phyloP scores from a whole-genome alignment of 1,140 invertebrate genomes.

The Leptonema lineaticorne region DNA sequence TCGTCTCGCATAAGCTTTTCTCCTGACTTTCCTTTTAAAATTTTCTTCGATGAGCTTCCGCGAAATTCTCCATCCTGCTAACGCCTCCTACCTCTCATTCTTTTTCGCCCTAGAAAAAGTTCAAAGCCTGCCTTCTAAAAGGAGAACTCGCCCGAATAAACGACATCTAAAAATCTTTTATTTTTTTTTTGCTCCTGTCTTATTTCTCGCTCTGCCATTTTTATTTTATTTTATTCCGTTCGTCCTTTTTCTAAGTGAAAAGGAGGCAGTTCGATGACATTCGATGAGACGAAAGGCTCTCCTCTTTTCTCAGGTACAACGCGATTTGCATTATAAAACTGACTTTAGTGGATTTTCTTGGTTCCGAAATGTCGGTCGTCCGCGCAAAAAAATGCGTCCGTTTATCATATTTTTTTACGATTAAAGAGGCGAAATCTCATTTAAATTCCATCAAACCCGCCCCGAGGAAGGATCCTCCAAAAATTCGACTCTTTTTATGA shows the following conservation, averaged over 20 bases:
- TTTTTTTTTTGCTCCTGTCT: no score
- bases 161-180: constrained; percentile 35
- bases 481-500: constrained; percentile 33
- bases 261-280: no score
- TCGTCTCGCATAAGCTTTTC: no score
- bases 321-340: constrained; percentile 40
- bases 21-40: no score
- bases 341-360: constrained; percentile 15
- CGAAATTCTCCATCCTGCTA: no score
- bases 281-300: no score
- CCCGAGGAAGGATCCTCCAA: constrained; percentile 2
- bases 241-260: no score
- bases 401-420: constrained; percentile 33
- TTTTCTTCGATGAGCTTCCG: no score
- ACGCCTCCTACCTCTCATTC: no score
- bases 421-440: constrained; percentile 33
- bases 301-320: no score
- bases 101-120: constrained; percentile 12
- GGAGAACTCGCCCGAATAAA: constrained; percentile 39
- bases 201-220: no score
- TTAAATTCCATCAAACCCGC: constrained; percentile 31
- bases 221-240: no score
- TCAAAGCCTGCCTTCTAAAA: constrained; percentile 37
- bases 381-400: constrained; percentile 26
- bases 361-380: constrained; percentile 10